Evolutionary conservation across 2,113 vertebrate species (phyloP).

Genomic region (Circaetus gallicus): DNA sequence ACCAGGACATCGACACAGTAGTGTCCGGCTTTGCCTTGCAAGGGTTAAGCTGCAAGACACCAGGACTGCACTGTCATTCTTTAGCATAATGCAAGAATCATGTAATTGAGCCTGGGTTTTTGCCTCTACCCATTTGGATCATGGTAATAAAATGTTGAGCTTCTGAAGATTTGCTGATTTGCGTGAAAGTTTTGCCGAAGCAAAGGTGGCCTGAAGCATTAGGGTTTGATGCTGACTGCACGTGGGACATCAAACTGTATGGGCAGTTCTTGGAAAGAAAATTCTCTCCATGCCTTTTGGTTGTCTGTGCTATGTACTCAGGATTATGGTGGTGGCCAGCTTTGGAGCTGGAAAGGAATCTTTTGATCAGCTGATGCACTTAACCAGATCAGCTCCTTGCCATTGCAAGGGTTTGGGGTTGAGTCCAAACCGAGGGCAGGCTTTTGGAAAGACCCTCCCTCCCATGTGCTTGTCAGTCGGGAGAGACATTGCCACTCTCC

Average conservation of each 20-base stretch:
- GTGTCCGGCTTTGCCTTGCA: not conserved
- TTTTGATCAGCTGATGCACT: not conserved
- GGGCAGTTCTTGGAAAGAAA: not conserved
- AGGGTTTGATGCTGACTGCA: not conserved
- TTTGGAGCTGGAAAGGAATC: not conserved
- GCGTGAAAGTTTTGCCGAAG: not conserved
- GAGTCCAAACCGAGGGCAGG: not conserved
- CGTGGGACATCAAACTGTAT: fast-evolving
- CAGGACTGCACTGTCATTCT: not conserved
- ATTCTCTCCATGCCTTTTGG: fast-evolving
- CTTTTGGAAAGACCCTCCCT: not conserved
- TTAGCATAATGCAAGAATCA: not conserved
- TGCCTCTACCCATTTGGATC: not conserved
- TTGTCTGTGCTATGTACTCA: fast-evolving
- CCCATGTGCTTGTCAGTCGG: fast-evolving
- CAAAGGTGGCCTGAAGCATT: not conserved
- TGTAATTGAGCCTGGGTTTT: fast-evolving
- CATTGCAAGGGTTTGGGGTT: not conserved
- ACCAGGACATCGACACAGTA: not conserved
- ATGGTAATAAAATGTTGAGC: not conserved
- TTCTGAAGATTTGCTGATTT: not conserved
- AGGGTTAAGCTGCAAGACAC: not conserved
- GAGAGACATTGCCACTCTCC: not conserved
- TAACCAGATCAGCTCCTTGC: not conserved
- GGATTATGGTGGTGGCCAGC: not conserved